A percentile compares a stretch with the other conserved stretches of the same genome.
These are phyloP conservation scores for Zaprionus davidi DNA, from an alignment of 1,140 invertebrate genomes.

Conservation along the genomic window DNA sequence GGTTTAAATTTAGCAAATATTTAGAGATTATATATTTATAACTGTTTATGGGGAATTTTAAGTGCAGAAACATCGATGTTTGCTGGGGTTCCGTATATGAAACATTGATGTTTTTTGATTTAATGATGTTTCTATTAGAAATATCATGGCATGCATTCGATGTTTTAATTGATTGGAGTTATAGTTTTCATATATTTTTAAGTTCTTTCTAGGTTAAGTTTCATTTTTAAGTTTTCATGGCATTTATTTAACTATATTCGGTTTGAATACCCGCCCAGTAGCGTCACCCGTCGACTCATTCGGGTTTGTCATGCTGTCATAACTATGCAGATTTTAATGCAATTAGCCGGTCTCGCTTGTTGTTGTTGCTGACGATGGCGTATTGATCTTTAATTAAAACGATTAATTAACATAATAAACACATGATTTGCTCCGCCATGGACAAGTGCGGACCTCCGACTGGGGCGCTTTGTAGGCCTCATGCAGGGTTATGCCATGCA, in stretches of 20 bases:
- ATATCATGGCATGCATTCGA: background rate
- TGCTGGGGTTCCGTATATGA: no score
- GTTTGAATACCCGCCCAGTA: background rate
- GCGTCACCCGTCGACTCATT: slow-evolving; percentile 1
- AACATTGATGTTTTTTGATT: no score
- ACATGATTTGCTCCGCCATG: slow-evolving; percentile 49
- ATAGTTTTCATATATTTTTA: background rate
- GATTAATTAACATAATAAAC: slow-evolving; percentile 68
- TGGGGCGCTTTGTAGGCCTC: slow-evolving; percentile 31
- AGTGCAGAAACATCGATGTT: no score
- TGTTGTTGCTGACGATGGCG: slow-evolving; percentile 22
- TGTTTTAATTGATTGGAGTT: background rate
- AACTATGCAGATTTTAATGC: slow-evolving; percentile 33
- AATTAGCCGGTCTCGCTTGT: slow-evolving; percentile 27
- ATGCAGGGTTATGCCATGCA: slow-evolving; percentile 49
- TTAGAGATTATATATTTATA: background rate
- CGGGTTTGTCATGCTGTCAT: slow-evolving; percentile 11
- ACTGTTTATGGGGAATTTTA: background rate
- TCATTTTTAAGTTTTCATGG: background rate
- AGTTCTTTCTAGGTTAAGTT: background rate
- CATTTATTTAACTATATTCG: background rate
- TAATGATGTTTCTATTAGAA: background rate
- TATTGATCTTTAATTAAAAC: slow-evolving; percentile 69
- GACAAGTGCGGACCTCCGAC: slow-evolving; percentile 48
- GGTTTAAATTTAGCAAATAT: background rate